Conservation (phyloP, 2,113 vertebrate species). For the Elanoides forficatus region DNA sequence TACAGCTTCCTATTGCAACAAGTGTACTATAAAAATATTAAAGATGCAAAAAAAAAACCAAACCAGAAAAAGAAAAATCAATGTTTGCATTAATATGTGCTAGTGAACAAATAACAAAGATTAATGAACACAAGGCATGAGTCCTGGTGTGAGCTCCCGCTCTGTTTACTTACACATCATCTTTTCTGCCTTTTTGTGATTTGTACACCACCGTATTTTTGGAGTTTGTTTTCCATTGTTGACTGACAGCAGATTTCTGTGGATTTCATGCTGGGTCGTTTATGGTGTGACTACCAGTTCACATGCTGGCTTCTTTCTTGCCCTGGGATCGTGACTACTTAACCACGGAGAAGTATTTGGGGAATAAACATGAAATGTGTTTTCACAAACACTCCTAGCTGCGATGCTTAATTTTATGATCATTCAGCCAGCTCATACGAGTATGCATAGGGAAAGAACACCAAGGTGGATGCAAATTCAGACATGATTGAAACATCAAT, state of each 20-base stretch:
- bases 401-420: not conserved
- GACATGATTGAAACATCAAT: constrained; percentile 4
- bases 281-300: not conserved
- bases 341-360: not conserved
- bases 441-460: not conserved
- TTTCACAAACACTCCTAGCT: not conserved
- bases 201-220: not conserved
- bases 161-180: not conserved
- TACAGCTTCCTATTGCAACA: not conserved
- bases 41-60: not conserved
- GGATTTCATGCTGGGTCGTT: not conserved
- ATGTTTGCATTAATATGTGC: not conserved
- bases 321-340: not conserved
- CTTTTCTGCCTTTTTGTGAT: not conserved
- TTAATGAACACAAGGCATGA: not conserved
- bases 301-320: not conserved
- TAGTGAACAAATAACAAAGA: not conserved
- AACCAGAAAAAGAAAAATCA: not conserved
- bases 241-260: not conserved
- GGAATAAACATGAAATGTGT: not conserved
- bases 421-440: not conserved
- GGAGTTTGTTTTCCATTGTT: not conserved
- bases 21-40: not conserved
- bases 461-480: constrained; percentile 8
- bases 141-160: not conserved